phyloP scores from a whole-genome alignment of 2,888 invertebrate species.

The Caenorhabditis sulstoni region DNA sequence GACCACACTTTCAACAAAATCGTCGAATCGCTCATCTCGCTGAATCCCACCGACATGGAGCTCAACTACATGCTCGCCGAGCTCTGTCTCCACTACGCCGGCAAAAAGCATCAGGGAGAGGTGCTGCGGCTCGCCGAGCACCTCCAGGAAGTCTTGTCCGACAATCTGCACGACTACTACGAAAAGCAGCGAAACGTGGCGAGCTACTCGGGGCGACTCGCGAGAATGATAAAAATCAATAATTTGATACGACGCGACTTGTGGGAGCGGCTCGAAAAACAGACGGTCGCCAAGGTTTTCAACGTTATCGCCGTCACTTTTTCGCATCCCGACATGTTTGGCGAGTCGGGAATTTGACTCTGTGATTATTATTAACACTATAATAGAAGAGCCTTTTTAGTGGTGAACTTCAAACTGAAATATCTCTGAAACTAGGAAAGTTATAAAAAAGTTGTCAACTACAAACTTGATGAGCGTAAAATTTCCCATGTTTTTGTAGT shows the following conservation, averaged over 20 bases:
- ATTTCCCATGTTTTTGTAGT: too few species aligned
- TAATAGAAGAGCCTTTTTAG: too few species aligned
- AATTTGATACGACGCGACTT: constrained; percentile 34
- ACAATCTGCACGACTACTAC: constrained; percentile 41
- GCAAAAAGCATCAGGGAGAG: constrained; percentile 31
- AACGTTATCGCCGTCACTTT: constrained; percentile 38
- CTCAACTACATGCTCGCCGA: constrained; percentile 43
- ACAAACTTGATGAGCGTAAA: too few species aligned
- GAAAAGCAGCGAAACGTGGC: neutral
- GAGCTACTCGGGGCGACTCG: constrained; percentile 23
- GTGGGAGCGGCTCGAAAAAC: constrained; percentile 19
- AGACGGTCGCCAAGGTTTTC: constrained; percentile 26
- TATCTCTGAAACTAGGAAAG: too few species aligned
- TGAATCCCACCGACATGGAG: constrained; percentile 30
- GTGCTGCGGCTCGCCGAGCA: constrained; percentile 23
- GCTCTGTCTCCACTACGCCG: constrained; percentile 41
- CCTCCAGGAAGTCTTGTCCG: constrained; percentile 15
- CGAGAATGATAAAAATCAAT: constrained; percentile 40
- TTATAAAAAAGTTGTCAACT: too few species aligned
- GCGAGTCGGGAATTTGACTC: constrained; percentile 26
- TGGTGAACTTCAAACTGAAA: too few species aligned
- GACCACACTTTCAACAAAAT: constrained; percentile 26
- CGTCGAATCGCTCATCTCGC: constrained; percentile 18
- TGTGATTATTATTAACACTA: neutral
- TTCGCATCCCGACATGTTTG: constrained; percentile 48